Base-by-base conservation (phyloP, 2,797 vertebrate species). In the Argentina silus region DNA sequence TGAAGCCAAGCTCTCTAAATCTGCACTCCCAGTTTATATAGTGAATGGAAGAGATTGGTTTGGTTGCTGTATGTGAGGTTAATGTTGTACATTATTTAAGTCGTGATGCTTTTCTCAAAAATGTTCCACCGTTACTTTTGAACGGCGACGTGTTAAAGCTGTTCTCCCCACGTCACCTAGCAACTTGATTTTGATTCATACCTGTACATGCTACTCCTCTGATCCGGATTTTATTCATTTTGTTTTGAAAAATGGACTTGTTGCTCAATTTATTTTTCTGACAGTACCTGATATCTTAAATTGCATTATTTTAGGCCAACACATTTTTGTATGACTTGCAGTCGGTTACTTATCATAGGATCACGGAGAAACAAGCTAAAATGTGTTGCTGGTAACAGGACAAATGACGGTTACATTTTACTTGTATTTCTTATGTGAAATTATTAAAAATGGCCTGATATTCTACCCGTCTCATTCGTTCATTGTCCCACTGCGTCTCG, bases 401-500 rank as follows among this genome's bases (percentile, higher is more conserved):
- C 73, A 78, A 74, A 87, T 85, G 80, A 77, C 73, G 87, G 69
- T 85, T 78, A 75, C 65, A 78, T 68, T 87, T 79, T 69, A 85
- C 69, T 79, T 90, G 86, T 83, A 86, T 90, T 88, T 90, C 87
- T 88, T 85, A 84, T 89, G 81, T 81, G 82, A 88, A 76, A 86
- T 75, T 72, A 91, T 87, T 89, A 91, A 91, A 92, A 68, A 84
- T 80, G 65, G 67, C 74, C 80, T 82, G 82, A 75, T 85, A 85
- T 85, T 88, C 73, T 84, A 53, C n/a, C n/a, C n/a, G 44, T 57
- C 62, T 81, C 74, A 21, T 64, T 1, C 4, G 10, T 59, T 47
- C 36, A 21, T 59, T 14, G 17, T 47, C 44, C 23, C 23, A 51
- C 10, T 67, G 14, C 6, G 10, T 53, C 23, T 10, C 14, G 8